Evolutionary conservation across 2,113 vertebrate species (phyloP).

Genomic region (Pteropus alecto): DNA sequence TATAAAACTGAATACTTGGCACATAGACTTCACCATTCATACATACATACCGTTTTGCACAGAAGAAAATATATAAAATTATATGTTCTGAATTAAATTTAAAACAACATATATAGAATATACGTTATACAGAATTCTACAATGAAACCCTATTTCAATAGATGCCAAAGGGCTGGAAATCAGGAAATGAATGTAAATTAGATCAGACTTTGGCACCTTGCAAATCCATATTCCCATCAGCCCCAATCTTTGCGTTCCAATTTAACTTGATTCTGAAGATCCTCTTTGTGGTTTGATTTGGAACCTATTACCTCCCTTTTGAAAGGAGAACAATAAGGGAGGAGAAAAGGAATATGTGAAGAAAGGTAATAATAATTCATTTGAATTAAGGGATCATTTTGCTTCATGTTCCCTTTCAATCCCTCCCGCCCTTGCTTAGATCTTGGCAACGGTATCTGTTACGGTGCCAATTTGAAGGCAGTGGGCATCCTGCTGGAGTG

Average conservation of each 20-base stretch:
- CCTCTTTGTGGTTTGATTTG: constrained; percentile 68
- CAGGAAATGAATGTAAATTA: constrained; percentile 67
- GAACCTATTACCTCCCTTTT: constrained; percentile 64
- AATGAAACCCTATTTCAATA: constrained; percentile 32
- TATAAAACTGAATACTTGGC: constrained; percentile 51
- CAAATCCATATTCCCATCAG: constrained; percentile 60
- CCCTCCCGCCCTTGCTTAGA: constrained; percentile 46
- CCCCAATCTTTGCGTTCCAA: constrained; percentile 35
- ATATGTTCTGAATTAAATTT: constrained; percentile 39
- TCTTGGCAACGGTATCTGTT: constrained; percentile 48
- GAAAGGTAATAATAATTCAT: constrained; percentile 62
- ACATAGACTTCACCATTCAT: constrained; percentile 3
- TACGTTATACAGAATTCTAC: not conserved
- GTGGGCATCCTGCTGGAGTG: constrained; percentile 3
- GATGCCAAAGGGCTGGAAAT: constrained; percentile 60
- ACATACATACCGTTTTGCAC: not conserved
- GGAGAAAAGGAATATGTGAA: constrained; percentile 40
- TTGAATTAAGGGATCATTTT: constrained; percentile 70
- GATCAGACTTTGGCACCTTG: constrained; percentile 59
- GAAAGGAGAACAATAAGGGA: constrained; percentile 60
- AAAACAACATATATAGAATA: constrained; percentile 44
- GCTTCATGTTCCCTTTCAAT: constrained; percentile 58
- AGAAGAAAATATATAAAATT: constrained; percentile 43
- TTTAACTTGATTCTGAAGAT: constrained; percentile 71
- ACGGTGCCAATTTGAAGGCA: constrained; percentile 33